Evolutionary conservation across 2,888 invertebrate genomes (phyloP), one percentile per base, ranked within the genome.

Genomic region (Pyralis farinalis): DNA sequence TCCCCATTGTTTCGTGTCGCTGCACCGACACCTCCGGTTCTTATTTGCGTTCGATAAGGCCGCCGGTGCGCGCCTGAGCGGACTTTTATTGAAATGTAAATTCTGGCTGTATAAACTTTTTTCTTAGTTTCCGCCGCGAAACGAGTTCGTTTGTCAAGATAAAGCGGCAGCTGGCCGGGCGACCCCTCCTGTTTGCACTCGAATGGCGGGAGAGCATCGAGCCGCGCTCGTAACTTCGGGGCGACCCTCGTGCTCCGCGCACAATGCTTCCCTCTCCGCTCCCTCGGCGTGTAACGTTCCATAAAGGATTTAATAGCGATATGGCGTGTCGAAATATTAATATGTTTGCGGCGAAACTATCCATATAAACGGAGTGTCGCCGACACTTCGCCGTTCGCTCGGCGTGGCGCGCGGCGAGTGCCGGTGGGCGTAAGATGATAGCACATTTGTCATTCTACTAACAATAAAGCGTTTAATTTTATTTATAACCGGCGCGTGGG

Each of bases 271-370:
- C 70, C 73, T 32, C 16, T 25, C 47, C 55, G 55, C 58, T 52
- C 52, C 49, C 60, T 63, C 64, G 56, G 66, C 66, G 71, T 64
- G 63, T 67, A 71, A 71, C 67, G 66, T 71, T 63, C 71, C 63
- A 71, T 81, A 79, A 74, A 75, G 71, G 72, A 76, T 78, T 76
- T 85, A 80, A 86, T 82, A 63, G 72, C 72, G 67, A 76, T 71
- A 71, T 75, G 65, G 71, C 79, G 80, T 82, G 82, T 79, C 73
- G 71, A 78, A 83, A 82, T 77, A 81, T 78, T 77, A 77, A 79
- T 77, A 75, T 71, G 66, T 73, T 71, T 71, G 74, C 66, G 67
- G 74, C 59, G 63, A 71, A 72, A 71, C 69, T 67, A 67, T 63
- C 69, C 67, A 34, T 47, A 47, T 69, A 67, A 66, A 64, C 61